Evolutionary conservation across 2,888 invertebrate genomes (phyloP), one percentile per base, ranked within the genome.

Genomic region (Halictus ligatus): DNA sequence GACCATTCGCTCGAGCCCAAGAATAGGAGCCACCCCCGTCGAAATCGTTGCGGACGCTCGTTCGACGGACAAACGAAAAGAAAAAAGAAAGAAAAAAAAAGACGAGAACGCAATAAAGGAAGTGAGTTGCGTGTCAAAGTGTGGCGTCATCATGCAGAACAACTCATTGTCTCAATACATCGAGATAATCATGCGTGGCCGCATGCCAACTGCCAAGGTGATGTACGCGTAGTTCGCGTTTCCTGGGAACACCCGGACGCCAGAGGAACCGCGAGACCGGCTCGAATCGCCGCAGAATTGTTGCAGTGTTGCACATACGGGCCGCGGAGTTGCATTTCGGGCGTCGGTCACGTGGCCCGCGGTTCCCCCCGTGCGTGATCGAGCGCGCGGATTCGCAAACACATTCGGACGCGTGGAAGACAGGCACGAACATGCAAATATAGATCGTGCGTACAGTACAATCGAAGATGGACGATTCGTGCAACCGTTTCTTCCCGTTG

Each of bases 101-200:
- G 18, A 29, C 13, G 29, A 67, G 21, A 67, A 67, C 67, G 67
- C 40, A 69, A 69, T 54, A 71, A 72, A 75, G 67, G 35, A 58
- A 43, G 35, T 58, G 76, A 75, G 50, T 81, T 89, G 89, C 86
- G 85, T 90, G 86, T 88, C 80, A 87, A 89, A 81, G 81, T 87
- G 84, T 85, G 86, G 89, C 81, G 87, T 80, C 86, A 75, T 82
- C 92, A 92, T 92, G 92, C 92, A 89, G 48, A 89, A 90, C n/a
- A 78, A 87, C 85, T 86, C 82, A 87, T 87, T 71, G 87, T 83
- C 75, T 75, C 77, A 29, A 69, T 76, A 80, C 86, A 89, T 87
- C 84, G 83, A 85, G 73, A 89, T 71, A 89, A 89, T 81, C 91
- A 92, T 92, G 92, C 92, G 88, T 89, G 91, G 92, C 91, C 75